Base-by-base conservation (phyloP, 2,888 invertebrate genomes). In the Aleiodes leptofemur region DNA sequence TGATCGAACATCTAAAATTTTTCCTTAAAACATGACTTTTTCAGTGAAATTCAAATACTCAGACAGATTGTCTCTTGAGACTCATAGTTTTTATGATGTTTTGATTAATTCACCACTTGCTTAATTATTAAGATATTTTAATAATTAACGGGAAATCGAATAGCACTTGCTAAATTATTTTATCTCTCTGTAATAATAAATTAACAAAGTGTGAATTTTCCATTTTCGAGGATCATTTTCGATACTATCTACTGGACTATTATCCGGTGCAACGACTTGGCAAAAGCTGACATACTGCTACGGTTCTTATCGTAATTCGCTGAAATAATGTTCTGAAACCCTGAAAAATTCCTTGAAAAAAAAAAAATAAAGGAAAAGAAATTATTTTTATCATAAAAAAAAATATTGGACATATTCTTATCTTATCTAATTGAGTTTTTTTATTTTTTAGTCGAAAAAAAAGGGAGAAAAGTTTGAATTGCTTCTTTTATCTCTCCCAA, bases 1-100 rank as follows among this genome's bases (percentile, higher is more conserved):
- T 79, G 78, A 80, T 76, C 74, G 55, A 74, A 16, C 14, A 2
- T 48, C 64, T 23, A 23, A 14, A 43, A 64, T 23, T 59, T 14
- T 11, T 34, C 51, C 38, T 59, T 14, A 57, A 23, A 11, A 7
- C 31, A 29, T 74, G n/a, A 29, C 14, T n/a, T 72, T 23, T 53
- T n/a, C 29, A 43, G 43, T 73, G 1, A 31, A 7, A 43, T 43
- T 9, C 7, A 11, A 43, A 8, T 43, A 0, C 11, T 9, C 43
- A 23, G 11, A 48, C 4, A 48, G 48, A 4, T 8, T 8, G 8
- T 13, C 16, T 64, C 34, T 64, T 64, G 23, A 64, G 43, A 14
- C 8, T 11, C 9, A 13, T 6, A 38, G 16, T 43, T 23, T 48
- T 64, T 9, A 8, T 48, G 14, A 16, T 43, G 48, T 11, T 48